Evolutionary conservation across 2,113 vertebrate species (phyloP), one percentile per base, ranked within the genome.

Genomic region (Platycercus adscitus): DNA sequence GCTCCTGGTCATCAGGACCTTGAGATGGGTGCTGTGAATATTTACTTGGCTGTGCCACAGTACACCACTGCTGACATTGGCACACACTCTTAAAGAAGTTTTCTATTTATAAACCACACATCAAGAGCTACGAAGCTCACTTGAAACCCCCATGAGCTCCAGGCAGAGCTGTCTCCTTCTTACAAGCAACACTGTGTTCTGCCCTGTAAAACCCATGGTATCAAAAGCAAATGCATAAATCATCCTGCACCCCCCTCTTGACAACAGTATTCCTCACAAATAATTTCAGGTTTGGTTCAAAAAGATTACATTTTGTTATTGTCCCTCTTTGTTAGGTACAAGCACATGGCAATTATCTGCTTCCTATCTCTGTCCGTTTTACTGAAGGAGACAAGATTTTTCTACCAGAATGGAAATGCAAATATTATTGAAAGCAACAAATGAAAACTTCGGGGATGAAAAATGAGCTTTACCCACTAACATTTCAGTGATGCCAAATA

Each of bases 381-480:
- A 94, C 21, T 72, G 28, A 86, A 91, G 88, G 29, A 94, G 17
- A 15, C 39, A 69, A 86, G 23, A 4, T 78, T 71, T 77, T 91
- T 61, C 64, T 17, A 81, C 21, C 26, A 52, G 43, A 96, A 91
- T 89, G 23, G 35, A 97, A 95, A 89, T 96, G 60, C 44, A 97
- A 96, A 96, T 93, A 94, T 80, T 93, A 60, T 91, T 81, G 81
- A 96, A 69, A 93, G 41, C 9, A 94, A 83, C 6, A 90, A 96
- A 89, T 56, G 29, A 43, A 91, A 89, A 89, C 13, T 50, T 76
- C 10, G 17, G 53, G 55, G 43, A 47, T 92, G 65, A 92, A 92
- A 91, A 94, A 80, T 80, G 5, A 47, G 24, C 31, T 97, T 95
- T 79, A 84, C 43, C 49, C 28, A 65, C 66, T 91, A 92, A 81